These are phyloP conservation scores for Drosophila hydei DNA, from an alignment of 1,140 invertebrate species.

Conservation along the genomic window DNA sequence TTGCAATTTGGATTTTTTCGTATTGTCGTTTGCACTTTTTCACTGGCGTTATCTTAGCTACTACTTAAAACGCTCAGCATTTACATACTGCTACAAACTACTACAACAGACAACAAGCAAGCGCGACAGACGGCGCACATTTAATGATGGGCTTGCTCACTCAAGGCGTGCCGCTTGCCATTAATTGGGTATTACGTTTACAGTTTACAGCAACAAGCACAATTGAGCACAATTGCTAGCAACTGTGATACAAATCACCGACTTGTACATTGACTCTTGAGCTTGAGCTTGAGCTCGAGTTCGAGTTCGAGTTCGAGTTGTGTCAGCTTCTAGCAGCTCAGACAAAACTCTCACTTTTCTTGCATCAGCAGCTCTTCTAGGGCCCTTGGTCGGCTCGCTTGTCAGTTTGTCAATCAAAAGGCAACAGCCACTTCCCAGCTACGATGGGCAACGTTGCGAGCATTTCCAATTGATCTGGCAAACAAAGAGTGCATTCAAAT, in stretches of 20 bases:
- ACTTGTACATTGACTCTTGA: conserved; percentile 49
- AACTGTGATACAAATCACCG: conserved; percentile 19
- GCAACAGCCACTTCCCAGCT: conserved; percentile 14
- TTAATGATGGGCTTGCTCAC: conserved; percentile 52
- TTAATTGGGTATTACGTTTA: conserved; percentile 62
- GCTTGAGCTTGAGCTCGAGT: background rate
- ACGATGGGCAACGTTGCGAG: conserved; percentile 24
- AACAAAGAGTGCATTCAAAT: conserved; percentile 53
- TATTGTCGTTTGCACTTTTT: background rate
- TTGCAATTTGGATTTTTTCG: background rate
- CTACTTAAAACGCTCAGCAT: conserved; percentile 2
- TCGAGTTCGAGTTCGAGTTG: conserved; percentile 6
- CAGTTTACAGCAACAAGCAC: conserved; percentile 27
- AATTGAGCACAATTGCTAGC: conserved; percentile 40
- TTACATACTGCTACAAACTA: conserved; percentile 26
- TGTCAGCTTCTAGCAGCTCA: conserved; percentile 22
- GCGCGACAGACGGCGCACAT: conserved; percentile 36
- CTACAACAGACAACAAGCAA: background rate
- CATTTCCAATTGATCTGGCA: conserved; percentile 49
- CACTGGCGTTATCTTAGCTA: background rate
- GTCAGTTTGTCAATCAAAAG: conserved; percentile 66
- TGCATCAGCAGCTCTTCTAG: conserved; percentile 27
- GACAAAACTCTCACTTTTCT: conserved; percentile 56
- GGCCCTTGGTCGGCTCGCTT: conserved; percentile 9
- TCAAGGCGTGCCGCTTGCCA: conserved; percentile 46